A percentile compares a stretch with the other conserved stretches of the same genome.
Conservation (phyloP, 2,888 invertebrate genomes). For the Syrphus vitripennis region DNA sequence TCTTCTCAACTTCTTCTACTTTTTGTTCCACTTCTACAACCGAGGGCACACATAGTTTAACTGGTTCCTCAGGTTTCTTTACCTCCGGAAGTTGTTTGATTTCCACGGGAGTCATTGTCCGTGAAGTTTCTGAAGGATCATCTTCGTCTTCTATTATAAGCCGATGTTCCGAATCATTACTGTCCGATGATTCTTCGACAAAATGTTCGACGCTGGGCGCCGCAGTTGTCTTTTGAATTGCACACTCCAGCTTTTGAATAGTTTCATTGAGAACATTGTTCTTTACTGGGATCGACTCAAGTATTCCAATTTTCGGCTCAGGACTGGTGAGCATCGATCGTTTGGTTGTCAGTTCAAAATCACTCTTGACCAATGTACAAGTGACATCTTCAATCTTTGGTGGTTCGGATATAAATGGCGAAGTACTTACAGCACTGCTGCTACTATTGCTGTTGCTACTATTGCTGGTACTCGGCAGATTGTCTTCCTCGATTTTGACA, state of each 20-base stretch:
- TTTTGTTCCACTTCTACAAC: slow-evolving; percentile 33
- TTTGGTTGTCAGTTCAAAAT: slow-evolving; percentile 73
- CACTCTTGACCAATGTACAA: slow-evolving; percentile 70
- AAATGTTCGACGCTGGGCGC: slow-evolving; percentile 74
- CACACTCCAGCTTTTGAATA: slow-evolving; percentile 83
- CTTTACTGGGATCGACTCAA: slow-evolving; percentile 80
- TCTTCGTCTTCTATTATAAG: slow-evolving; percentile 83
- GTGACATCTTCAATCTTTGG: slow-evolving; percentile 75
- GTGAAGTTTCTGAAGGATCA: slow-evolving; percentile 73
- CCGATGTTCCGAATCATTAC: slow-evolving; percentile 85
- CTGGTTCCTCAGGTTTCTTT: slow-evolving; percentile 73
- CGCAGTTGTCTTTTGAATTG: slow-evolving; percentile 77
- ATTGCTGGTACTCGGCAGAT: slow-evolving; percentile 50
- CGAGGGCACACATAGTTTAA: background rate
- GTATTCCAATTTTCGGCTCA: slow-evolving; percentile 78
- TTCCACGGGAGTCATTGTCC: slow-evolving; percentile 66
- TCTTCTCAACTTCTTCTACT: slow-evolving; percentile 19
- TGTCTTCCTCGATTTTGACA: slow-evolving; percentile 78
- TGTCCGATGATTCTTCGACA: slow-evolving; percentile 85
- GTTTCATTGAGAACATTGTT: slow-evolving; percentile 85
- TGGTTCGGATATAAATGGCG: slow-evolving; percentile 75
- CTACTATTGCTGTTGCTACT: slow-evolving; percentile 35
- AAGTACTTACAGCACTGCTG: slow-evolving; percentile 60
- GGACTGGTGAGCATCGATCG: slow-evolving; percentile 77
- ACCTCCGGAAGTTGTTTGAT: slow-evolving; percentile 78